Percentiles rank a stretch among this genome's conserved stretches.
Conservation (phyloP, 2,797 vertebrate species). For the Parauchenoglanis ngamensis region DNA sequence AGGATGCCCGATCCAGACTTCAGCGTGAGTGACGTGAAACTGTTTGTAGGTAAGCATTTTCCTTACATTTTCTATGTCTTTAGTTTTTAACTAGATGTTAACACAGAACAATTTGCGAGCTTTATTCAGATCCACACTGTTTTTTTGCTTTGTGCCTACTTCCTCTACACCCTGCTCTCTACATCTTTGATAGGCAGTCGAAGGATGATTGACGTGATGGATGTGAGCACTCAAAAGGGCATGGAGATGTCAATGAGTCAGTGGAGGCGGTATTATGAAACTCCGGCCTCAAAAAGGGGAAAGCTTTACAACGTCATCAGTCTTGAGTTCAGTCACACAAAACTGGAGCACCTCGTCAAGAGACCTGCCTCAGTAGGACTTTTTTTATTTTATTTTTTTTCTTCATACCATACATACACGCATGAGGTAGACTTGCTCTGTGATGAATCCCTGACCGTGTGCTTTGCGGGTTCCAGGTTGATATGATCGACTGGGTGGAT, state of each 20-base stretch:
- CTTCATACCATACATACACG: not conserved
- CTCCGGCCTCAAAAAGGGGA: constrained; percentile 87
- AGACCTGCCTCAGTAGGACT: constrained; percentile 83
- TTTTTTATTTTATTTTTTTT: too few relatives aligned
- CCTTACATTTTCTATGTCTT: too few relatives aligned
- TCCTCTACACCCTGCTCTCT: not conserved
- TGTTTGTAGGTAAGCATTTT: constrained; percentile 55
- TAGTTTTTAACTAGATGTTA: not conserved
- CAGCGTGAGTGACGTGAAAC: constrained; percentile 83
- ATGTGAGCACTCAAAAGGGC: constrained; percentile 95
- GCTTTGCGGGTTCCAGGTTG: constrained; percentile 77
- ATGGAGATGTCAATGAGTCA: constrained; percentile 99
- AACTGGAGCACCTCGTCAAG: constrained; percentile 93
- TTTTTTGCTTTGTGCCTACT: not conserved
- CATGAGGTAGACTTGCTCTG: not conserved
- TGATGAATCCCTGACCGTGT: not conserved
- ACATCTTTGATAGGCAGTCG: constrained; percentile 81
- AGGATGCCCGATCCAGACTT: constrained; percentile 85
- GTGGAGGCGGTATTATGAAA: constrained; percentile 97
- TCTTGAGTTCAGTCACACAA: constrained; percentile 97
- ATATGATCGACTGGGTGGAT: constrained; percentile 98
- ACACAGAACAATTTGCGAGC: not conserved
- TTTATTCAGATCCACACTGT: not conserved
- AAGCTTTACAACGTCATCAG: constrained; percentile 99
- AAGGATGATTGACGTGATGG: constrained; percentile 96